Evolutionary conservation across 2,797 vertebrate species (phyloP).

Genomic region (Sphenodon punctatus): DNA sequence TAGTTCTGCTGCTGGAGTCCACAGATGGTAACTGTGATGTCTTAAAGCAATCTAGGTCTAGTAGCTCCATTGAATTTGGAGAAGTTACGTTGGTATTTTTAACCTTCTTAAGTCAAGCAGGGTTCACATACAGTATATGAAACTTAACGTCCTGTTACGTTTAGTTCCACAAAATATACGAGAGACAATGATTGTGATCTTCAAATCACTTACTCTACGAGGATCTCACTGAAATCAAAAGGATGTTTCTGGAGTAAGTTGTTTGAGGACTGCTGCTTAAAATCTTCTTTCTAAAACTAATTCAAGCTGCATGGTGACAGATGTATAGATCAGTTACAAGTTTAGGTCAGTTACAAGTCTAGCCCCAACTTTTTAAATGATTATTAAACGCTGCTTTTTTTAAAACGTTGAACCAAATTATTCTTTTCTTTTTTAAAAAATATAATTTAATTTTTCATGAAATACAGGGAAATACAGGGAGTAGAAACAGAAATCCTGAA

Average conservation of each 20-base stretch:
- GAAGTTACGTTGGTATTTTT: too few relatives aligned
- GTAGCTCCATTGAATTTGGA: too few relatives aligned
- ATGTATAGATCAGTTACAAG: background rate
- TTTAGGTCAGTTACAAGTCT: rapidly evolving
- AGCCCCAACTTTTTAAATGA: background rate
- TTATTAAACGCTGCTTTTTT: background rate
- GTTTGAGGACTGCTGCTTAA: too few relatives aligned
- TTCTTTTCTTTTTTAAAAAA: background rate
- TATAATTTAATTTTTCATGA: conserved; percentile 2
- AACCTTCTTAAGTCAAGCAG: background rate
- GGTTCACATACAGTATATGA: background rate
- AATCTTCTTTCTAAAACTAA: background rate
- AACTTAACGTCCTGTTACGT: background rate
- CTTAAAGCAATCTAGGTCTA: too few relatives aligned
- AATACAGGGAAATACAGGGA: background rate
- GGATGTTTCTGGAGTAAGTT: too few relatives aligned
- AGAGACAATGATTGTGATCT: too few relatives aligned
- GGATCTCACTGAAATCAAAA: too few relatives aligned
- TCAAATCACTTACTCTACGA: too few relatives aligned
- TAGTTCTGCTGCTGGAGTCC: too few relatives aligned
- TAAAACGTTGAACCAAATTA: conserved; percentile 10
- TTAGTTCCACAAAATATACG: background rate
- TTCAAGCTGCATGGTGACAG: background rate
- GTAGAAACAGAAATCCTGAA: background rate
- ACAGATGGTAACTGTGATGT: too few relatives aligned